Percentiles rank a stretch among this genome's conserved stretches.
Evolutionary conservation across 2,113 vertebrate genomes (phyloP).

Genomic region (Cygnus atratus): DNA sequence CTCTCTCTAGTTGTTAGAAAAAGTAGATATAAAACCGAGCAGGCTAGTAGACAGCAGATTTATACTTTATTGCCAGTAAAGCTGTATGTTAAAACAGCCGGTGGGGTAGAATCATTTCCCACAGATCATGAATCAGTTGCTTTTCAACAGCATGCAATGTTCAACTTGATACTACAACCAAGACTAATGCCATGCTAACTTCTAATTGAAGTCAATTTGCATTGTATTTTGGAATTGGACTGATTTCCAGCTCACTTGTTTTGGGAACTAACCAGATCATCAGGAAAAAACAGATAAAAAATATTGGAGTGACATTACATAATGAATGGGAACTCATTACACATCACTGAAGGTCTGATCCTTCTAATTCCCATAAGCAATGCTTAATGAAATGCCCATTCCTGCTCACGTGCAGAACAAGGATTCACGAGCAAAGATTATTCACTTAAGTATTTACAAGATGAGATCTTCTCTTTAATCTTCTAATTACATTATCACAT

Average conservation of each 20-base stretch:
- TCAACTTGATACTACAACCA: constrained; percentile 34
- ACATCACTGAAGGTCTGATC: neutral
- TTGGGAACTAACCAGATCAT: constrained; percentile 46
- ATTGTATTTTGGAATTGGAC: constrained; percentile 24
- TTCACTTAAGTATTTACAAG: constrained; percentile 2
- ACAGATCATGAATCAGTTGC: constrained; percentile 55
- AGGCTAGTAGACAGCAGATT: constrained; percentile 54
- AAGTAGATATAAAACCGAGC: constrained; percentile 60
- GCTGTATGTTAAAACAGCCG: constrained; percentile 53
- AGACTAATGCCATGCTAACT: constrained; percentile 24
- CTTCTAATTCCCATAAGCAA: neutral
- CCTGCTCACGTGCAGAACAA: neutral
- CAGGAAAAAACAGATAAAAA: constrained; percentile 26
- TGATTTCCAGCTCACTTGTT: constrained; percentile 53
- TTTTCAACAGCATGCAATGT: neutral
- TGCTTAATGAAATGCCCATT: neutral
- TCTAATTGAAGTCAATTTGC: constrained; percentile 45
- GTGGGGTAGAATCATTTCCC: constrained; percentile 49
- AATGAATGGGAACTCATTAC: neutral
- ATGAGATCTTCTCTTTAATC: constrained; percentile 15
- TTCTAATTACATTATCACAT: constrained; percentile 5
- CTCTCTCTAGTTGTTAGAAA: constrained; percentile 55
- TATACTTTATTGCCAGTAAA: constrained; percentile 45
- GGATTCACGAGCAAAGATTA: neutral
- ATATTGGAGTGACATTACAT: neutral